These are phyloP conservation scores for Neuroscelio doddi DNA, from an alignment of 2,888 invertebrate genomes.

Conservation along the genomic window DNA sequence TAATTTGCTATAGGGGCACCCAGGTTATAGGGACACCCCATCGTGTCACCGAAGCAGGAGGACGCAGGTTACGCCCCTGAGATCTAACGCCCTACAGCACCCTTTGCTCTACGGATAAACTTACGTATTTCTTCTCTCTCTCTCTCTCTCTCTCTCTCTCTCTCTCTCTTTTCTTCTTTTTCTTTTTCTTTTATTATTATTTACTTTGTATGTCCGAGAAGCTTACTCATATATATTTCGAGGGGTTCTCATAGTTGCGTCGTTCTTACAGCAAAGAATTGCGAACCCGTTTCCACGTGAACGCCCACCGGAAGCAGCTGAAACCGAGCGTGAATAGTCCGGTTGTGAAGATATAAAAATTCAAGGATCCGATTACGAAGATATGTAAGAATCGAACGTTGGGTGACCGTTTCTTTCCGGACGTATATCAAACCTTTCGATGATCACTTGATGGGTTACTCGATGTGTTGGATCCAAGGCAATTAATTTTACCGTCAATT, in stretches of 20 bases:
- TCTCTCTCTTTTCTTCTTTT: constrained; percentile 23
- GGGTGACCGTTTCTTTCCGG: constrained; percentile 63
- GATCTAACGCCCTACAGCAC: constrained; percentile 56
- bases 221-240: constrained; percentile 18
- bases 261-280: constrained; percentile 59
- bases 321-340: constrained; percentile 64
- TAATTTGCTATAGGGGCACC: constrained; percentile 68
- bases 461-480: constrained; percentile 17
- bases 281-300: constrained; percentile 69
- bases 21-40: constrained; percentile 60
- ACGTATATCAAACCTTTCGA: constrained; percentile 51
- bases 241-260: constrained; percentile 46
- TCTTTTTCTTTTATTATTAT: constrained; percentile 32
- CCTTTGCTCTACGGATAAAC: constrained; percentile 49
- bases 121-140: constrained; percentile 19
- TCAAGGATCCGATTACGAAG: constrained; percentile 68
- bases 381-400: constrained; percentile 60
- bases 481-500: constrained; percentile 5
- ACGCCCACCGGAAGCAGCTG: constrained; percentile 73
- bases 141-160: constrained; percentile 16
- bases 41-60: constrained; percentile 54
- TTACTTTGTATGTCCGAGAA: constrained; percentile 25
- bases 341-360: constrained; percentile 60
- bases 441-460: constrained; percentile 16
- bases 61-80: constrained; percentile 63